A percentile compares a stretch with the other conserved stretches of the same genome.
Conservation (phyloP, 2,888 invertebrate species). For the Trissonchulus latispiculum region DNA sequence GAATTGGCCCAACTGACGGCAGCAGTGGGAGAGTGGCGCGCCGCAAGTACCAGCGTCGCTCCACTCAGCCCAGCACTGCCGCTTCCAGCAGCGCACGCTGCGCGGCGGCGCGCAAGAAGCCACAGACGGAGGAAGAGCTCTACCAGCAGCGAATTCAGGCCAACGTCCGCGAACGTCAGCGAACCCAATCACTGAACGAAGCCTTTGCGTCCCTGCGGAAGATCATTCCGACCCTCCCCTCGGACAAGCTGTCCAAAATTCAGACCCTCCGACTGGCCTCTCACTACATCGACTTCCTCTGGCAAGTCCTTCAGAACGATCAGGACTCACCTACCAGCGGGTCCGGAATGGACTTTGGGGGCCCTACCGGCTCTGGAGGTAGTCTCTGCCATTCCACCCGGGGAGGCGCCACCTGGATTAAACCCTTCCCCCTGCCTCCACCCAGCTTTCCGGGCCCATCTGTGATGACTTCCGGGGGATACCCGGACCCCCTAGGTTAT, state of each 20-base stretch:
- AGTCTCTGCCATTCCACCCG: too few species aligned
- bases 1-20: too few species aligned
- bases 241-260: slow-evolving; percentile 95
- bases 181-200: slow-evolving; percentile 53
- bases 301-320: slow-evolving; percentile 55
- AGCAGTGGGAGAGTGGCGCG: too few species aligned
- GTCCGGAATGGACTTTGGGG: too few species aligned
- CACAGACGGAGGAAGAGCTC: slow-evolving; percentile 57
- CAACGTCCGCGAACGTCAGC: slow-evolving; percentile 66
- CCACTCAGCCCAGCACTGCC: neutral
- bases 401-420: neutral
- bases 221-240: slow-evolving; percentile 93
- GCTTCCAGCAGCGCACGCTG: neutral
- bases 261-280: slow-evolving; percentile 91
- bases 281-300: slow-evolving; percentile 85
- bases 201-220: slow-evolving; percentile 85
- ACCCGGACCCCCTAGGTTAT: slow-evolving; percentile 83
- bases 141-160: slow-evolving; percentile 82
- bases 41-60: neutral
- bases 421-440: neutral
- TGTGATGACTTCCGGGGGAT: too few species aligned
- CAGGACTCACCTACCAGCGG: neutral
- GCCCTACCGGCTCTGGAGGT: too few species aligned
- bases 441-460: too few species aligned
- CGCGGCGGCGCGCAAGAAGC: slow-evolving; percentile 9